Conservation (phyloP, 1,140 invertebrate species). For the Drusus annulatus region DNA sequence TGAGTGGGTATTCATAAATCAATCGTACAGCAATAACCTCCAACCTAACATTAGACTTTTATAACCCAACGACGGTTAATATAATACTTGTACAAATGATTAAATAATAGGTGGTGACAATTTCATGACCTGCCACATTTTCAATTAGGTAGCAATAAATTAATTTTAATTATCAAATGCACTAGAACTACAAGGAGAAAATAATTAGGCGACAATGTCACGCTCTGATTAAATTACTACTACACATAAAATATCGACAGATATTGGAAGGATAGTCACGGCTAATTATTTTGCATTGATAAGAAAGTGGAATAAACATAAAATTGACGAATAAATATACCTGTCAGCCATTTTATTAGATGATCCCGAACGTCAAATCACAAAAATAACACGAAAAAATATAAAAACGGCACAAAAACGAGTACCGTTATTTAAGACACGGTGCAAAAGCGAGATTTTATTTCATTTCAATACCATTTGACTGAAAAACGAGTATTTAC, state of each 20-base stretch:
- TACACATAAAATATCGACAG: neutral
- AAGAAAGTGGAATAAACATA: slow-evolving; percentile 18
- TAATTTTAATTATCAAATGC: neutral
- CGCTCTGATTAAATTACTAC: neutral
- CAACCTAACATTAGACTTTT: too few species aligned
- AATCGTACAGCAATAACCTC: too few species aligned
- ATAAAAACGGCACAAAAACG: slow-evolving; percentile 7
- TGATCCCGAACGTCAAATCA: slow-evolving; percentile 50
- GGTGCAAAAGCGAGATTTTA: neutral
- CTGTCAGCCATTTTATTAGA: slow-evolving; percentile 54
- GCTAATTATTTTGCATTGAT: slow-evolving; percentile 5
- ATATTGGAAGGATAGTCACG: too few species aligned
- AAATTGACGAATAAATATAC: slow-evolving; percentile 31
- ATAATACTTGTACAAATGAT: too few species aligned
- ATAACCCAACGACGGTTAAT: too few species aligned
- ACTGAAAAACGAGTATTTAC: neutral
- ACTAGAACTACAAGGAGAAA: neutral
- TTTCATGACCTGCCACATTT: too few species aligned
- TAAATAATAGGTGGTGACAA: too few species aligned
- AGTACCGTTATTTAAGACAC: neutral
- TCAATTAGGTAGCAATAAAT: too few species aligned
- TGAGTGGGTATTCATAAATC: too few species aligned
- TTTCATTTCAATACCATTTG: neutral
- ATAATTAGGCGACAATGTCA: neutral
- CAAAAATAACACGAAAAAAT: slow-evolving; percentile 46